A percentile compares a stretch with the other conserved stretches of the same genome.
Evolutionary conservation across 2,113 vertebrate genomes (phyloP).

Genomic region (Ciconia boyciana): DNA sequence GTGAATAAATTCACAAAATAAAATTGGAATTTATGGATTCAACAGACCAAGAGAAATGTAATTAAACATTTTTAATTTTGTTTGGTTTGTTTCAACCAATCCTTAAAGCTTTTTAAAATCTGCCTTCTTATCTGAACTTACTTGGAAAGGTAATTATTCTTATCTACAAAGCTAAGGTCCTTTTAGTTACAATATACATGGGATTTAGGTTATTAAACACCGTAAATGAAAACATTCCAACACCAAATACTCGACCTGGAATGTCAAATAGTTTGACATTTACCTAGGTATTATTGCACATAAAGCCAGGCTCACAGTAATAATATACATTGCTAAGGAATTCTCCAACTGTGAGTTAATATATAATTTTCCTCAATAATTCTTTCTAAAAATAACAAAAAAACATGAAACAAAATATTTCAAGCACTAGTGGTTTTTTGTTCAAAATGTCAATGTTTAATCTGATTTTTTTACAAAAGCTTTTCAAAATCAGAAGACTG

Average conservation of each 20-base stretch:
- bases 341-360: neutral
- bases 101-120: neutral
- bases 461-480: neutral
- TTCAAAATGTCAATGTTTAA: neutral
- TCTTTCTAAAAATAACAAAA: neutral
- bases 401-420: neutral
- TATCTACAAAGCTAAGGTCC: neutral
- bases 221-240: neutral
- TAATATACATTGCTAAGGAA: neutral
- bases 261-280: neutral
- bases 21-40: neutral
- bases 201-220: neutral
- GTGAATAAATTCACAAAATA: neutral
- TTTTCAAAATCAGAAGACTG: neutral
- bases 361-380: neutral
- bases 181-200: neutral
- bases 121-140: neutral
- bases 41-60: neutral
- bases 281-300: neutral
- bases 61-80: neutral
- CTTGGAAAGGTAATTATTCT: neutral
- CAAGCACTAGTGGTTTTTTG: neutral
- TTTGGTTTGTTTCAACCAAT: neutral
- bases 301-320: neutral
- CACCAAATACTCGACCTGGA: neutral